These are phyloP conservation scores for Troilus luridus DNA, from an alignment of 2,888 invertebrate species.

Conservation along the genomic window DNA sequence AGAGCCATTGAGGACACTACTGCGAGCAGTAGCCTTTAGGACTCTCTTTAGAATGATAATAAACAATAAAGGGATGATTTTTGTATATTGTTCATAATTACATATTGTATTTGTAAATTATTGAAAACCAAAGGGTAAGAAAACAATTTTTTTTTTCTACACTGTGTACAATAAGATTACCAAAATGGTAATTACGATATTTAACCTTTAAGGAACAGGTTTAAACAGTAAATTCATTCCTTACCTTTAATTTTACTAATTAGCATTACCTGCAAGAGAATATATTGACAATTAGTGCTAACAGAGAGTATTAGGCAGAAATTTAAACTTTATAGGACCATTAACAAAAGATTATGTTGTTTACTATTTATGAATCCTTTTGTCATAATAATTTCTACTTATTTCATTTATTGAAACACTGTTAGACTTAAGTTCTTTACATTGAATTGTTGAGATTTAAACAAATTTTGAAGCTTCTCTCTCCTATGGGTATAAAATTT, in stretches of 20 bases:
- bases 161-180: neutral
- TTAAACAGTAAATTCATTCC: neutral
- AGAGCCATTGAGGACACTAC: too few species aligned
- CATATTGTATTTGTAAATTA: too few species aligned
- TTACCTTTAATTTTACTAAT: constrained; percentile 35
- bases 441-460: neutral
- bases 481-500: neutral
- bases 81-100: too few species aligned
- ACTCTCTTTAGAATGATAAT: too few species aligned
- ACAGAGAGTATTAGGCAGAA: neutral
- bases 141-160: too few species aligned
- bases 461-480: neutral
- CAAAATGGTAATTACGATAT: neutral
- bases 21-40: too few species aligned
- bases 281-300: constrained; percentile 26
- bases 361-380: neutral
- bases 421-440: neutral
- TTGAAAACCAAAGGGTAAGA: too few species aligned
- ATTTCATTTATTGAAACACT: neutral
- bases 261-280: constrained; percentile 26
- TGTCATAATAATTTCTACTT: neutral
- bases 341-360: neutral
- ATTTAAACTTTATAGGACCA: neutral
- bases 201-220: constrained; percentile 10
- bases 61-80: too few species aligned